phyloP scores from a whole-genome alignment of 2,113 vertebrate genomes.

The Hoplias malabaricus region DNA sequence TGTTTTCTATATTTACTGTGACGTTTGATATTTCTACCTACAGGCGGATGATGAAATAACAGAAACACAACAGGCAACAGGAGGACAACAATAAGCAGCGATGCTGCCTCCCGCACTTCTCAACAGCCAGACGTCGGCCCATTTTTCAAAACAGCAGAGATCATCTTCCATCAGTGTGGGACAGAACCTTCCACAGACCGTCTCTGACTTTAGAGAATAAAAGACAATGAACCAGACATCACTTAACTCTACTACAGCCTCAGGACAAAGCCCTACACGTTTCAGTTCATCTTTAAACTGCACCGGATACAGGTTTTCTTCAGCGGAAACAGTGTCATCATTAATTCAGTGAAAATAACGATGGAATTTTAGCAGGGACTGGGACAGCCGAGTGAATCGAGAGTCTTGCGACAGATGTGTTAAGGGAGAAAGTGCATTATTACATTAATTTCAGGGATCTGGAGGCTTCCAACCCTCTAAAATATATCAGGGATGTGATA shows the following conservation, averaged over 20 bases:
- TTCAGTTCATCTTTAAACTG: too few relatives aligned
- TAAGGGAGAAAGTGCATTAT: too few relatives aligned
- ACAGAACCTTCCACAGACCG: neutral
- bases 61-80: constrained; percentile 17
- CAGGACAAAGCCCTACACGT: neutral
- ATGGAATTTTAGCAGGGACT: neutral
- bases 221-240: neutral
- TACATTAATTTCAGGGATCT: too few relatives aligned
- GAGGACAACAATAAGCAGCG: neutral
- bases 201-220: neutral
- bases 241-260: too few relatives aligned
- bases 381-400: neutral
- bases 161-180: neutral
- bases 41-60: constrained; percentile 19
- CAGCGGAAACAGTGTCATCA: neutral
- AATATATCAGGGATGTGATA: too few relatives aligned
- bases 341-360: too few relatives aligned
- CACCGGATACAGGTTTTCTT: neutral
- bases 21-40: neutral
- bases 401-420: too few relatives aligned
- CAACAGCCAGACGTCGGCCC: neutral
- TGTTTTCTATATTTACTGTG: neutral
- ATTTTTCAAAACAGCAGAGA: neutral
- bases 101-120: neutral
- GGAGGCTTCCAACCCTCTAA: too few relatives aligned